Base-by-base conservation (phyloP, 2,797 vertebrate genomes). In the Eupleurogrammus muticus region DNA sequence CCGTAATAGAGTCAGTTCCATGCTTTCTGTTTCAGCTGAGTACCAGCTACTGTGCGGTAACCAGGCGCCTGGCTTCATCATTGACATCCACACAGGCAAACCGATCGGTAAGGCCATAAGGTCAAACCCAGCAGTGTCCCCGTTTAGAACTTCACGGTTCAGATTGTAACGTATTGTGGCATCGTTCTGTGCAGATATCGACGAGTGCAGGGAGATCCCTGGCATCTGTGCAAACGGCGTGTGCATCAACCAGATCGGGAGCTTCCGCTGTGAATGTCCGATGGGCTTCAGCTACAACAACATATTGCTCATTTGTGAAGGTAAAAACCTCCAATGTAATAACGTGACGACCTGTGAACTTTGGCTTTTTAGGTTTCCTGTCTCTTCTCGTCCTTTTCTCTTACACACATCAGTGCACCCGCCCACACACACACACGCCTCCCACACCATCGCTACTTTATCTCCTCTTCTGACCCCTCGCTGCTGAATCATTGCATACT, bases 211-310 rank as follows among this genome's bases (percentile, higher is more conserved):
- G 0, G 96, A 97, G 92, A 98, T 98, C 66, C 95, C 96, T 0
- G 94, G 95, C 0, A 95, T 98, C 89, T 99, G 97, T 61, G 94
- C 95, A 20, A 94, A 94, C 0, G 96, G 97, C 0, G 92, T 96
- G 60, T 98, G 97, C 82, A 95, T 98, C 93, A 98, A 98, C 92
- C 97, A 98, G 81, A 96, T 97, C 0, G 96, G 97, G 50, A 98
- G 96, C 82, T 99, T 98, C 94, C 94, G 95, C 65, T 98, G 97
- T 24, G 96, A 98, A 89, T 98, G 96, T 74, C 96, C 95, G 1
- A 94, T 95, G 66, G 97, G 96, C 57, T 99, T 99, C 94, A 94
- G 95, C 89, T 97, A 97, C 92, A 96, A 96, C 92, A 95, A 97
- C 84, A 94, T 95, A 70, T 90, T 97, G 60, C 95, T 98, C 77